Evolutionary conservation across 2,888 invertebrate genomes (phyloP).

Genomic region (Hirtodrosophila trivittata): DNA sequence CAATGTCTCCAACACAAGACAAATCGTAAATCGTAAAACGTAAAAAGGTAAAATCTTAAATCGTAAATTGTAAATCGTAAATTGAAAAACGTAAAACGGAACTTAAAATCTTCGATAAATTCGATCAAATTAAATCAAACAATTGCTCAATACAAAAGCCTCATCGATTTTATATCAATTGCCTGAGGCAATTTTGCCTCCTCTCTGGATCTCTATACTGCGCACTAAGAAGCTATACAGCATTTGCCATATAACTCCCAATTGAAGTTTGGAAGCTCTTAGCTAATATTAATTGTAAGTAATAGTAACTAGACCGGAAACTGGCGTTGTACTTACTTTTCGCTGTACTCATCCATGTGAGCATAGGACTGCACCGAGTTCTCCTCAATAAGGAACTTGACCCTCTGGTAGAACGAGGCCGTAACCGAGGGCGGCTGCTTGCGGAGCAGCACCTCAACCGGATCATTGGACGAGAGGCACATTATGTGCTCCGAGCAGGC

Average conservation of each 20-base stretch:
- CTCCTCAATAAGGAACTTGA: constrained; percentile 99
- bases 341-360: constrained; percentile 98
- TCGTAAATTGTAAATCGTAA: constrained; percentile 18
- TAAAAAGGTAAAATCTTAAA: constrained; percentile 26
- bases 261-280: not conserved
- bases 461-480: constrained; percentile 98
- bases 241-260: too few species aligned
- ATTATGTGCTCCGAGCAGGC: constrained; percentile 95
- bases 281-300: not conserved
- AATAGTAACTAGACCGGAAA: constrained; percentile 9
- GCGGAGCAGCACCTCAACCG: constrained; percentile 96
- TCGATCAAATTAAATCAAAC: constrained; percentile 21
- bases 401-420: constrained; percentile 98
- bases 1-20: too few species aligned
- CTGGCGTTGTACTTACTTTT: constrained; percentile 91
- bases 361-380: constrained; percentile 99
- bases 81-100: constrained; percentile 12
- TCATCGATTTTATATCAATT: constrained; percentile 44
- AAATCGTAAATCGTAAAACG: constrained; percentile 8
- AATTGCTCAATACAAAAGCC: constrained; percentile 34
- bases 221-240: too few species aligned
- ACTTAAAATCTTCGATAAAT: too few species aligned
- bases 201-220: constrained; percentile 40
- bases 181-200: constrained; percentile 20
- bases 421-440: constrained; percentile 98